Percentiles rank a stretch among this genome's conserved stretches.
Conservation (phyloP, 2,797 vertebrate genomes). For the Acrossocheilus fasciatus region DNA sequence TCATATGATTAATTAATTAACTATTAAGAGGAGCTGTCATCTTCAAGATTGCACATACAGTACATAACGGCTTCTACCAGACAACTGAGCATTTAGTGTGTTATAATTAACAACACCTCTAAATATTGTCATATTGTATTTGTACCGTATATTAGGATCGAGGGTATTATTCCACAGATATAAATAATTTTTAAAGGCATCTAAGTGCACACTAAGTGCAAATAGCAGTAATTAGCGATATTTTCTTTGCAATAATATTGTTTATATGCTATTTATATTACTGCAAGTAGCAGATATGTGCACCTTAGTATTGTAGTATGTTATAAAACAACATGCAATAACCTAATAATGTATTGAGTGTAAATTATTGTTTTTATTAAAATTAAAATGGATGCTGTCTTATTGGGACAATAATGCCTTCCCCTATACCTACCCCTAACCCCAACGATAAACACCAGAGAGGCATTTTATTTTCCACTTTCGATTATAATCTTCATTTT, state of each 20-base stretch:
- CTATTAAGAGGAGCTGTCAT: slow-evolving; percentile 19
- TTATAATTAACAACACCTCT: slow-evolving; percentile 65
- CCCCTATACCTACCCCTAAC: too few relatives aligned
- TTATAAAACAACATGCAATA: too few relatives aligned
- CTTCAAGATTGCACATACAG: slow-evolving; percentile 4
- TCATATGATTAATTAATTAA: slow-evolving; percentile 34
- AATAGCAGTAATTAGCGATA: neutral
- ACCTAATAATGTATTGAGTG: neutral
- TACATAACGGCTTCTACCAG: slow-evolving; percentile 43
- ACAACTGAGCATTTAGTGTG: slow-evolving; percentile 55
- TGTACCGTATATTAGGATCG: slow-evolving; percentile 64
- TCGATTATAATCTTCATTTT: neutral
- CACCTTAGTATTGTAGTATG: too few relatives aligned
- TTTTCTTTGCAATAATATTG: neutral
- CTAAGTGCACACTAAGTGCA: neutral
- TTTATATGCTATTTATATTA: neutral
- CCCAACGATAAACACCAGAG: too few relatives aligned
- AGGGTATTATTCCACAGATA: slow-evolving; percentile 54
- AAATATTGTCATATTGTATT: slow-evolving; percentile 72
- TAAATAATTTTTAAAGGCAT: too few relatives aligned
- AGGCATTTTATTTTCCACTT: too few relatives aligned
- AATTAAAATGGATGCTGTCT: too few relatives aligned
- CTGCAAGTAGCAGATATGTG: neutral
- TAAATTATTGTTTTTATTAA: neutral
- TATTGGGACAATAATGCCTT: too few relatives aligned